Evolutionary conservation across 2,797 vertebrate species (phyloP).

Genomic region (Sciurus vulgaris): DNA sequence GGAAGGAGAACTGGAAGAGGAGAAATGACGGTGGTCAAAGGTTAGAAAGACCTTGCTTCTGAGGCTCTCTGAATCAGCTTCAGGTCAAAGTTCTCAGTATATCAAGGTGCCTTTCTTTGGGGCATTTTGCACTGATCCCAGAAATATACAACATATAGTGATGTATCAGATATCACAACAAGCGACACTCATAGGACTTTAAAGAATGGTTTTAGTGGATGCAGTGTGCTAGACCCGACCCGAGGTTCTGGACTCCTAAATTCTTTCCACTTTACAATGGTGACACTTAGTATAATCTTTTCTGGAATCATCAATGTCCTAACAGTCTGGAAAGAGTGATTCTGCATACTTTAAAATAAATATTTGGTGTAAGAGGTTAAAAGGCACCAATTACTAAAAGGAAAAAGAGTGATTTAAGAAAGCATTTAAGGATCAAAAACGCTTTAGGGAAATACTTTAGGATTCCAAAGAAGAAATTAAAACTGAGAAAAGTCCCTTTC

Average conservation of each 20-base stretch:
- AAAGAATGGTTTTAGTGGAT: background rate
- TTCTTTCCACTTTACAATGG: background rate
- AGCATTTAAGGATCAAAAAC: constrained; percentile 23
- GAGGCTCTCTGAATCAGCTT: background rate
- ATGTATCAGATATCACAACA: background rate
- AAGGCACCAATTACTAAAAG: constrained; percentile 11
- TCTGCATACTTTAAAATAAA: constrained; percentile 48
- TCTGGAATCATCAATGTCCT: background rate
- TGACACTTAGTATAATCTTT: constrained; percentile 49
- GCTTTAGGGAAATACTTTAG: constrained; percentile 65
- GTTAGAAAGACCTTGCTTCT: background rate
- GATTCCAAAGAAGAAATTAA: constrained; percentile 80
- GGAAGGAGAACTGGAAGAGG: background rate
- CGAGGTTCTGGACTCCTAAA: background rate
- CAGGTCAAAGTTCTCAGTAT: background rate
- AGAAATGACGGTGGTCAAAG: background rate
- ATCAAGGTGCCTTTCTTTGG: background rate
- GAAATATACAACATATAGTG: background rate
- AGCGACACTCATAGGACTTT: background rate
- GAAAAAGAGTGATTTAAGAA: constrained; percentile 41
- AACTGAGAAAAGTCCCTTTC: constrained; percentile 72
- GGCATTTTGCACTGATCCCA: background rate
- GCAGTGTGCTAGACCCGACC: background rate
- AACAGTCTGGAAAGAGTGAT: background rate
- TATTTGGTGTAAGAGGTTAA: background rate